phyloP scores from a whole-genome alignment of 2,797 vertebrate genomes.

The Lateolabrax maculatus region DNA sequence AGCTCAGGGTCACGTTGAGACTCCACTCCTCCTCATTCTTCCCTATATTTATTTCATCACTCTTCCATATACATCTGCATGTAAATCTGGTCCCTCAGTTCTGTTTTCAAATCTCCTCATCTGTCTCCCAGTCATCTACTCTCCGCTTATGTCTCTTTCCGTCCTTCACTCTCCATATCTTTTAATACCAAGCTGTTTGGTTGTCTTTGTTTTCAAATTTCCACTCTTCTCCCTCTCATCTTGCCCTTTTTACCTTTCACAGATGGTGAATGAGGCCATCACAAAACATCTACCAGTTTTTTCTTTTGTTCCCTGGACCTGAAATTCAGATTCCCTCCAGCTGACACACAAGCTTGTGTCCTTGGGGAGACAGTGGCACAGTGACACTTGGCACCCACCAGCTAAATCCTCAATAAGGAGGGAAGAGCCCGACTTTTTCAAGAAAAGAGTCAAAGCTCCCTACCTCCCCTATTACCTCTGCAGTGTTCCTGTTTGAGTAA shows the following conservation, averaged over 20 bases:
- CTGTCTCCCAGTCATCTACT: neutral
- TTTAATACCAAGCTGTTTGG: conserved; percentile 7
- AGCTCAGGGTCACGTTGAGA: conserved; percentile 20
- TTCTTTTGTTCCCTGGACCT: conserved; percentile 20
- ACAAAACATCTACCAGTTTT: conserved; percentile 8
- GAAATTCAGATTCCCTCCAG: conserved; percentile 16
- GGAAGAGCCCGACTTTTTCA: neutral
- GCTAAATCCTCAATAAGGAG: conserved; percentile 1
- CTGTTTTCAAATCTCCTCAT: conserved; percentile 16
- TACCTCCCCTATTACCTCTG: neutral
- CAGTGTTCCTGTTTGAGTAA: conserved; percentile 10
- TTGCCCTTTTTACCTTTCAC: conserved; percentile 34
- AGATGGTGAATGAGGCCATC: conserved; percentile 44
- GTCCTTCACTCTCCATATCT: neutral
- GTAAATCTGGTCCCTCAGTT: conserved; percentile 24
- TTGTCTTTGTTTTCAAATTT: conserved; percentile 16
- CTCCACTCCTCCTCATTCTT: neutral
- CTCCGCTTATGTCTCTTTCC: neutral
- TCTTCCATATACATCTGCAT: conserved; percentile 8
- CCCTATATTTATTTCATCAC: neutral
- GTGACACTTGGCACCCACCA: conserved; percentile 21
- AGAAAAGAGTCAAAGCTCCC: neutral
- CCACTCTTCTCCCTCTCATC: conserved; percentile 1
- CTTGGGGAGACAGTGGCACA: conserved; percentile 10
- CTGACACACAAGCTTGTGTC: conserved; percentile 33